phyloP scores from a whole-genome alignment of 2,888 invertebrate genomes.

The Phengaris arion region DNA sequence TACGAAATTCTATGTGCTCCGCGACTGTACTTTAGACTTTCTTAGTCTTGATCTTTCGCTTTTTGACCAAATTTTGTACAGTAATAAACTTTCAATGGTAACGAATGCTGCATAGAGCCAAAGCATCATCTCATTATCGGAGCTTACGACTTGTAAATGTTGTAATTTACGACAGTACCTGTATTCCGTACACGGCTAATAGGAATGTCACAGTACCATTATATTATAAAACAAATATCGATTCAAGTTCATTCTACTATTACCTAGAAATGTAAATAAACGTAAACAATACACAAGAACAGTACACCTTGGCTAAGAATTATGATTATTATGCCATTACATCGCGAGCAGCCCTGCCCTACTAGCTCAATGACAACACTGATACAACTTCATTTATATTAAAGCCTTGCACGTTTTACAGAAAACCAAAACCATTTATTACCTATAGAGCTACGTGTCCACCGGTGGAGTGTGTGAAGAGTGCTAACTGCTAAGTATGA shows the following conservation, averaged over 20 bases:
- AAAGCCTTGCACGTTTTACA: background rate
- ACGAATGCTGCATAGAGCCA: too few relatives aligned
- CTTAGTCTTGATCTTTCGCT: too few relatives aligned
- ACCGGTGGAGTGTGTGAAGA: too few relatives aligned
- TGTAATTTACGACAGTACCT: background rate
- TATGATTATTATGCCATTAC: constrained; percentile 23
- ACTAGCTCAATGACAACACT: constrained; percentile 30
- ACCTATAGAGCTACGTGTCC: too few relatives aligned
- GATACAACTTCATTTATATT: background rate
- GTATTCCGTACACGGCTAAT: background rate
- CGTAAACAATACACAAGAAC: constrained; percentile 15
- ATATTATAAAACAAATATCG: constrained; percentile 25
- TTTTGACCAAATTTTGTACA: too few relatives aligned
- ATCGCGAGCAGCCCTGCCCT: constrained; percentile 25
- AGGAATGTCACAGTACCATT: constrained; percentile 1
- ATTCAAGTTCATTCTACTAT: constrained; percentile 31
- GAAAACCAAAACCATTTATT: background rate
- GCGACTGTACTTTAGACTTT: too few relatives aligned
- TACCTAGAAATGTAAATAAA: constrained; percentile 27
- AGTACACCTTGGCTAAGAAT: constrained; percentile 8
- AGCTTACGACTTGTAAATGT: background rate
- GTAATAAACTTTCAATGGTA: too few relatives aligned
- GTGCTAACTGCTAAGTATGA: too few relatives aligned
- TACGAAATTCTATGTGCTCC: too few relatives aligned
- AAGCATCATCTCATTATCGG: too few relatives aligned